Percentiles rank a stretch among this genome's conserved stretches.
Conservation (phyloP, 2,113 vertebrate species). For the Lonchura striata region DNA sequence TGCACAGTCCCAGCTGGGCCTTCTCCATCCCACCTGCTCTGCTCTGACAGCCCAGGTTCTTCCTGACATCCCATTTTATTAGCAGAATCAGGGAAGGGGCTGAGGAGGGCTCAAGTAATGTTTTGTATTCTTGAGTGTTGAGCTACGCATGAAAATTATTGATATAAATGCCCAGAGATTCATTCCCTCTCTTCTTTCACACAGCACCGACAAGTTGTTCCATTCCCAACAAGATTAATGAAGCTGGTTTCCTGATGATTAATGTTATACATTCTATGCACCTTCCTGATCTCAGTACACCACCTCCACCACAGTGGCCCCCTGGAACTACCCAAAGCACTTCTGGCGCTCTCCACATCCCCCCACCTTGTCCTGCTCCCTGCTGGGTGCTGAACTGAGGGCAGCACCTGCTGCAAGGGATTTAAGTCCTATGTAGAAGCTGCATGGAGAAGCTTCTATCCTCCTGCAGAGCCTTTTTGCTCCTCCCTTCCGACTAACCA, state of each 20-base stretch:
- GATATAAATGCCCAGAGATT: background rate
- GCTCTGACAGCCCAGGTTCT: background rate
- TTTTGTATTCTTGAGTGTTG: background rate
- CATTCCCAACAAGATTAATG: background rate
- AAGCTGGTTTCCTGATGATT: background rate
- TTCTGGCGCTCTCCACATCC: background rate
- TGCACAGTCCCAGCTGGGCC: background rate
- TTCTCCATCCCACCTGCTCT: background rate
- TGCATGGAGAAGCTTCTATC: rapidly evolving
- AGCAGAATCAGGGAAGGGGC: background rate
- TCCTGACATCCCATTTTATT: background rate
- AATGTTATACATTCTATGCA: background rate
- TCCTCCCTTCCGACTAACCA: rapidly evolving
- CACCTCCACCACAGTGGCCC: background rate
- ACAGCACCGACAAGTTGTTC: background rate
- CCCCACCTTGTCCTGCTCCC: background rate
- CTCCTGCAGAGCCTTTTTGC: background rate
- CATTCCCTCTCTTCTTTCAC: background rate
- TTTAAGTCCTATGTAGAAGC: rapidly evolving
- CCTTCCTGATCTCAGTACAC: background rate
- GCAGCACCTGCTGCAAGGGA: background rate
- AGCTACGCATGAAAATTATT: background rate
- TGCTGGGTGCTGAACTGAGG: background rate
- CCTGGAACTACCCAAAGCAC: background rate
- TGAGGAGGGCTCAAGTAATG: background rate